These are phyloP conservation scores for Barbus barbus DNA, from an alignment of 2,113 vertebrate species.

Conservation along the genomic window DNA sequence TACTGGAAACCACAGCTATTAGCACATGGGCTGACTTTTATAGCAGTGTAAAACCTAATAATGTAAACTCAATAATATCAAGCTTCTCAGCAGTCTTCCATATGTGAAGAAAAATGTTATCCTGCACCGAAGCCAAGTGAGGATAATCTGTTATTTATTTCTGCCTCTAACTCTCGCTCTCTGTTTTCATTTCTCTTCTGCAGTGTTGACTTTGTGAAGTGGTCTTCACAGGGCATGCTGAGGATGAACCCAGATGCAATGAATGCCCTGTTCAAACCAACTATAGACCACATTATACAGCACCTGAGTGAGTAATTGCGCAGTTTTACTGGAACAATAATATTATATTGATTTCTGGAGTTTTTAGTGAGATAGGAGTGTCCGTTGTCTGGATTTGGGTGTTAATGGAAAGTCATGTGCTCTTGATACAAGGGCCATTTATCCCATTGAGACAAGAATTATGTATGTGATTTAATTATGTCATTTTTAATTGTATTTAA, in stretches of 20 bases:
- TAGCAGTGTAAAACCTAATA: constrained; percentile 10
- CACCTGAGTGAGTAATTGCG: constrained; percentile 84
- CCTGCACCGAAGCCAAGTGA: background rate
- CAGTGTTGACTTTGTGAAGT: constrained; percentile 99
- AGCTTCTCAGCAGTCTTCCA: background rate
- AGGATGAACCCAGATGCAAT: constrained; percentile 97
- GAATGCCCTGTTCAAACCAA: constrained; percentile 97
- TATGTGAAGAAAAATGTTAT: background rate
- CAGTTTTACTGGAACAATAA: background rate
- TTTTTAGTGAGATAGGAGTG: background rate
- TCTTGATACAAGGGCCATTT: background rate
- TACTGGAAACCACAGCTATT: constrained; percentile 14
- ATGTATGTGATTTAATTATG: background rate
- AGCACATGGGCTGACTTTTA: background rate
- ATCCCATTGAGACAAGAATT: background rate
- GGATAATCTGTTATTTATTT: background rate
- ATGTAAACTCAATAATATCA: background rate
- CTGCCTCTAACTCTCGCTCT: background rate
- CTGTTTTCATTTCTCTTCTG: constrained; percentile 2
- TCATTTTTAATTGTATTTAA: background rate
- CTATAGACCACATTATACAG: constrained; percentile 94
- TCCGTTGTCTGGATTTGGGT: background rate
- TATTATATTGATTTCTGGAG: background rate
- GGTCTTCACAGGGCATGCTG: constrained; percentile 98
- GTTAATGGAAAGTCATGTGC: background rate